These are phyloP conservation scores for Drosophila demipolita DNA, from an alignment of 2,888 invertebrate genomes.

Conservation along the genomic window DNA sequence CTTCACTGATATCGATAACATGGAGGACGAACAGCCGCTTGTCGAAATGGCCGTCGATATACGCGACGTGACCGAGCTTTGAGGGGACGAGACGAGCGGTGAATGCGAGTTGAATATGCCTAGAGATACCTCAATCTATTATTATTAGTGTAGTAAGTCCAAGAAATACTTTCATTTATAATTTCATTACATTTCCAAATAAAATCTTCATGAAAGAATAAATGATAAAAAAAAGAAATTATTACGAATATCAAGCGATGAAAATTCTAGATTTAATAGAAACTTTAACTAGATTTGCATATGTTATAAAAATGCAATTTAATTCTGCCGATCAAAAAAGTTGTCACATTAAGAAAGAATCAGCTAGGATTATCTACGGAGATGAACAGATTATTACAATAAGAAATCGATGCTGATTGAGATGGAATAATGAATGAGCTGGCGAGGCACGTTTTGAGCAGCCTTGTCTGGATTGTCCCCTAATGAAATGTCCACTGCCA, in stretches of 20 bases:
- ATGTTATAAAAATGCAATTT: not conserved
- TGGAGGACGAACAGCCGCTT: slow-evolving; percentile 21
- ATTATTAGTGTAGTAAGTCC: not conserved
- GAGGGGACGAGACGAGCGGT: not conserved
- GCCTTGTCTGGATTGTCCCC: slow-evolving; percentile 17
- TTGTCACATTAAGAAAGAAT: not conserved
- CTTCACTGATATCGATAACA: slow-evolving; percentile 23
- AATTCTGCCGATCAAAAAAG: not conserved
- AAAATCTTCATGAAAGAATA: not conserved
- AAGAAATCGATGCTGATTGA: slow-evolving; percentile 17
- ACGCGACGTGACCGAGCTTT: slow-evolving; percentile 41
- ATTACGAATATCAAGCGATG: too few relatives aligned
- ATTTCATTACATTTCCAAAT: not conserved
- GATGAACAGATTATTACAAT: slow-evolving; percentile 24
- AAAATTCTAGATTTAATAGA: not conserved
- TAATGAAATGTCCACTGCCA: slow-evolving; percentile 41
- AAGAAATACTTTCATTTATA: not conserved
- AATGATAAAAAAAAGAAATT: too few relatives aligned
- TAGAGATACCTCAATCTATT: slow-evolving; percentile 8
- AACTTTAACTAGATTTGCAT: not conserved
- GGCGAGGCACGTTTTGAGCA: slow-evolving; percentile 8
- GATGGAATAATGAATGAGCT: slow-evolving; percentile 24
- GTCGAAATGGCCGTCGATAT: slow-evolving; percentile 59
- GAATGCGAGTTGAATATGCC: not conserved
- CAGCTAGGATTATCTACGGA: not conserved